Conservation (phyloP, 92 coral and sea anemone species). For the Zoanthus sociatus region DNA sequence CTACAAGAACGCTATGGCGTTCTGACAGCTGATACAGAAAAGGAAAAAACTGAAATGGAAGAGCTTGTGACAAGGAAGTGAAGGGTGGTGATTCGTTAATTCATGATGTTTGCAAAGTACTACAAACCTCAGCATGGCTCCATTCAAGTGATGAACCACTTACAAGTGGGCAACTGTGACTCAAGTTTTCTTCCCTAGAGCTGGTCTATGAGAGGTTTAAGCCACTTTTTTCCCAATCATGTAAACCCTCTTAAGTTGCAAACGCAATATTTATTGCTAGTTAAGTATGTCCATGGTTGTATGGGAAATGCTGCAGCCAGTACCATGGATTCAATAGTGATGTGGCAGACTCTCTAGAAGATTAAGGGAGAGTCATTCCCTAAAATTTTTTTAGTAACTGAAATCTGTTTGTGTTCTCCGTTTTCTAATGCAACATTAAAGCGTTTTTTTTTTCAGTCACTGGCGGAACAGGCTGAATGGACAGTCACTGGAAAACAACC, state of each 20-base stretch:
- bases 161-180: constrained; percentile 1
- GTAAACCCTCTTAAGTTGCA: constrained; percentile 3
- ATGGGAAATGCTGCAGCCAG: constrained; percentile 4
- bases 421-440: constrained; percentile 21
- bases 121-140: constrained; percentile 10
- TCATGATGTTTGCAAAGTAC: neutral
- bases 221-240: constrained; percentile 1
- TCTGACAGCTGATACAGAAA: constrained; percentile 25
- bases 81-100: neutral
- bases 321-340: neutral
- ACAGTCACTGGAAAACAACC: neutral
- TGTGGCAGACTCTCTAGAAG: constrained; percentile 3
- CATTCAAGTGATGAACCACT: constrained; percentile 19
- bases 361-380: constrained; percentile 13
- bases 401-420: constrained; percentile 32
- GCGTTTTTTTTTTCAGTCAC: constrained; percentile 16
- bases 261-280: neutral
- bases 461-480: constrained; percentile 26
- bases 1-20: constrained; percentile 12
- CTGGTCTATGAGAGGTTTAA: constrained; percentile 7
- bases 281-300: constrained; percentile 4
- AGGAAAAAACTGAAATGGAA: constrained; percentile 14
- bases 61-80: constrained; percentile 20
- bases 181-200: neutral
- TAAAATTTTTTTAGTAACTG: neutral